Evolutionary conservation across 2,888 invertebrate genomes (phyloP), one percentile per base, ranked within the genome.

Genomic region (Himalopsyche japonica): DNA sequence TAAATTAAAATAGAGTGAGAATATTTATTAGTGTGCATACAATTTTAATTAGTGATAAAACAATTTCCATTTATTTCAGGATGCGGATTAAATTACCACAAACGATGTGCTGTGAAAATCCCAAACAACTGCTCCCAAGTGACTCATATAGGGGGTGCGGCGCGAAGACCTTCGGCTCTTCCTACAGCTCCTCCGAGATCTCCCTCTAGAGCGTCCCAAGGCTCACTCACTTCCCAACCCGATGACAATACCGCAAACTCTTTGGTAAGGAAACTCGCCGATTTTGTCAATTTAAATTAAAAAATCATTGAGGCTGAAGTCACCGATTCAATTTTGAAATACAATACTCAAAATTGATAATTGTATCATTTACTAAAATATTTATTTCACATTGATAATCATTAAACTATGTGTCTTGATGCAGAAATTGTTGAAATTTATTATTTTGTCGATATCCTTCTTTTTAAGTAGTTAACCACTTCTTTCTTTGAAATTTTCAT

Each of bases 81-180:
- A 88, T 99, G 99, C 93, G 97, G 98, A 18, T 95, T 98, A 89
- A 99, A 99, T 93, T 99, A 98, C 93, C 99, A 99, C 93, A 99
- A 99, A 91, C 94, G 99, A 80, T 99, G 97, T 91, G 97, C 97
- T 78, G 97, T 98, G 87, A 99, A 98, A 92, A 97, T 99, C 87
- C 99, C 99, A 79, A 98, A 99, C 90, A 99, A 99, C 93, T 99
- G 99, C 92, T 95, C 95, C 83, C 94, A 94, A 87, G 88, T 88
- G 24, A 88, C 90, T 34, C 89, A 92, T 70, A 89, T 89, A 64
- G 89, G 89, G 88, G 86, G 87, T 88, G 88, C 89, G 85, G 90
- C 89, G 82, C 88, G 89, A 84, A 88, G 92, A 48, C 89, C 91
- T 76, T 90, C 91, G 87, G 91, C 92, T 57, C 82, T 86, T 8